Percentiles rank a stretch among this genome's conserved stretches.
These are phyloP conservation scores for Petrolisthes cinctipes DNA, from an alignment of 2,888 invertebrate genomes.

Conservation along the genomic window DNA sequence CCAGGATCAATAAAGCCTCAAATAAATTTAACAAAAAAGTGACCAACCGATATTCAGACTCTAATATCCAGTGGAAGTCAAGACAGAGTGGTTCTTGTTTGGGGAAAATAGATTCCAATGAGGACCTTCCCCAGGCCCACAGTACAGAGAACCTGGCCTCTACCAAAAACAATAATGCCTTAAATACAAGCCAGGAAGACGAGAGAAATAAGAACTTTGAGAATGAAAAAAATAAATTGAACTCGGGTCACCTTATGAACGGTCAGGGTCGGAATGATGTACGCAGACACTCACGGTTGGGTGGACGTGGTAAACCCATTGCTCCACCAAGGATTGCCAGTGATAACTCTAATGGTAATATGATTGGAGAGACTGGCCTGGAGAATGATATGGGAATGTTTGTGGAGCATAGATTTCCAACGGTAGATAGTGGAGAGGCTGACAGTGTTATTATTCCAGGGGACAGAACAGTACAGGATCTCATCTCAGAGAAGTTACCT, in stretches of 20 bases:
- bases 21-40: slow-evolving; percentile 43
- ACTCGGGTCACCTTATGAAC: slow-evolving; percentile 38
- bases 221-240: slow-evolving; percentile 47
- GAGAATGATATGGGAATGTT: slow-evolving; percentile 68
- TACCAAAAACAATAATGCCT: slow-evolving; percentile 20
- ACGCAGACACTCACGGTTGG: slow-evolving; percentile 60
- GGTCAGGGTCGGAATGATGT: slow-evolving; percentile 38
- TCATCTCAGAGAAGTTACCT: slow-evolving; percentile 73
- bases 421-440: slow-evolving; percentile 70
- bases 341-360: slow-evolving; percentile 67
- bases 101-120: slow-evolving; percentile 59
- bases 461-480: slow-evolving; percentile 70
- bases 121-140: slow-evolving; percentile 43
- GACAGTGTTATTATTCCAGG: slow-evolving; percentile 66
- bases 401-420: slow-evolving; percentile 70
- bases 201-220: slow-evolving; percentile 53
- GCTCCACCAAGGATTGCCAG: slow-evolving; percentile 77
- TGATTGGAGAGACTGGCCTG: slow-evolving; percentile 72
- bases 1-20: slow-evolving; percentile 56
- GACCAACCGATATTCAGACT: slow-evolving; percentile 61
- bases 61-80: slow-evolving; percentile 65
- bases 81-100: slow-evolving; percentile 42
- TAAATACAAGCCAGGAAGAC: slow-evolving; percentile 25
- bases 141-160: slow-evolving; percentile 45
- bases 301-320: slow-evolving; percentile 77